These are phyloP conservation scores for Scaeva pyrastri DNA, from an alignment of 2,888 invertebrate genomes.

Conservation along the genomic window DNA sequence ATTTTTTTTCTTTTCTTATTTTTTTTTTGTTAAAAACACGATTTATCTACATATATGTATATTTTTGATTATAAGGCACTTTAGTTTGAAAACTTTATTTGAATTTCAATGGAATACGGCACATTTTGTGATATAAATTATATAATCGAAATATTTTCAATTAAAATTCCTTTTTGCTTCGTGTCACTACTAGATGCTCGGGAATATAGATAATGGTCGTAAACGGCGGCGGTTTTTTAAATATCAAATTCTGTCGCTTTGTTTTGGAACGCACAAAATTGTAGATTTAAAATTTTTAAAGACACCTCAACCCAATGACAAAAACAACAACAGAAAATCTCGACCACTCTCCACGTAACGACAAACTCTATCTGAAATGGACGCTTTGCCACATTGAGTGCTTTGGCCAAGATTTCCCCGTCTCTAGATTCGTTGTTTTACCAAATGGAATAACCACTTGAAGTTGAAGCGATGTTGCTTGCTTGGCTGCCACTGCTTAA, in stretches of 20 bases:
- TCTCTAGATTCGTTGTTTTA: constrained; percentile 9
- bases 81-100: neutral
- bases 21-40: constrained; percentile 14
- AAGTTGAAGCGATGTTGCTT: constrained; percentile 62
- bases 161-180: constrained; percentile 40
- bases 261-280: neutral
- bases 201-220: constrained; percentile 64
- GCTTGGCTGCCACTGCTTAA: constrained; percentile 36
- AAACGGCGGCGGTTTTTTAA: constrained; percentile 43
- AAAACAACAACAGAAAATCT: constrained; percentile 76
- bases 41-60: constrained; percentile 26
- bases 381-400: constrained; percentile 78
- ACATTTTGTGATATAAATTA: constrained; percentile 36
- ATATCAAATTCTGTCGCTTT: constrained; percentile 10
- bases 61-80: constrained; percentile 55
- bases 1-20: constrained; percentile 26
- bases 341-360: constrained; percentile 83
- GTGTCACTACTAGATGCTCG: constrained; percentile 42
- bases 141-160: constrained; percentile 30
- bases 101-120: constrained; percentile 59
- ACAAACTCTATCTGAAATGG: constrained; percentile 82
- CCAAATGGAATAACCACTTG: constrained; percentile 54
- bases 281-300: constrained; percentile 12
- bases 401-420: constrained; percentile 74
- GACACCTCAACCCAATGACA: constrained; percentile 22